These are phyloP conservation scores for Coecobrya sp. DNA, from an alignment of 2,888 invertebrate species.

Conservation along the genomic window DNA sequence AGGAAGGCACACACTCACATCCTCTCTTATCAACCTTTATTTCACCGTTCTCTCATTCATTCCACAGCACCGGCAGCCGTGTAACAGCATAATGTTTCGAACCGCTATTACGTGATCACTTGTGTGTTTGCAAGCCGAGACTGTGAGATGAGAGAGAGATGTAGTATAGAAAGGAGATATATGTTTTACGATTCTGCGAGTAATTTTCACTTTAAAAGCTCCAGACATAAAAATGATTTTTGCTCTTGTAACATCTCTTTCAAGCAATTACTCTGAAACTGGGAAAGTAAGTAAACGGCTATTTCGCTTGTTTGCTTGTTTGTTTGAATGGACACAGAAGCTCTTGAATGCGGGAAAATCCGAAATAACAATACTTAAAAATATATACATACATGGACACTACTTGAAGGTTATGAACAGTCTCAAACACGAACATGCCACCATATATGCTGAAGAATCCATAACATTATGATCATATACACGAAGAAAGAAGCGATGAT, in stretches of 20 bases:
- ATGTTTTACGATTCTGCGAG: conserved; percentile 66
- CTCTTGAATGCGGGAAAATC: neutral
- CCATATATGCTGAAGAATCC: neutral
- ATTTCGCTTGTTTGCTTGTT: neutral
- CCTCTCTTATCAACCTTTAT: conserved; percentile 16
- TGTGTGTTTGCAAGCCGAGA: neutral
- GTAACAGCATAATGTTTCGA: conserved; percentile 10
- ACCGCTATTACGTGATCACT: conserved; percentile 71
- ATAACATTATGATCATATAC: conserved; percentile 44
- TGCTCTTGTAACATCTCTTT: conserved; percentile 41
- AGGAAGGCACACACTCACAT: conserved; percentile 30
- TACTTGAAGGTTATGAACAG: neutral
- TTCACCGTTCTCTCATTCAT: conserved; percentile 47
- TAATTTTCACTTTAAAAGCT: conserved; percentile 73
- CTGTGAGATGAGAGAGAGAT: neutral
- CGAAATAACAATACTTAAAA: neutral
- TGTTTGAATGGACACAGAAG: neutral
- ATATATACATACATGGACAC: neutral
- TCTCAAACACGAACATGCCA: neutral
- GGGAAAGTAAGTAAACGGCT: neutral
- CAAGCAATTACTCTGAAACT: conserved; percentile 56
- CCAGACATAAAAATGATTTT: conserved; percentile 57
- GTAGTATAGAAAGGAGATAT: neutral
- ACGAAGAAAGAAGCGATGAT: conserved; percentile 57
- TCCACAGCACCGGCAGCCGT: conserved; percentile 31